These are phyloP conservation scores for Babyrousa celebensis DNA, from an alignment of 2,797 vertebrate species.

Conservation along the genomic window DNA sequence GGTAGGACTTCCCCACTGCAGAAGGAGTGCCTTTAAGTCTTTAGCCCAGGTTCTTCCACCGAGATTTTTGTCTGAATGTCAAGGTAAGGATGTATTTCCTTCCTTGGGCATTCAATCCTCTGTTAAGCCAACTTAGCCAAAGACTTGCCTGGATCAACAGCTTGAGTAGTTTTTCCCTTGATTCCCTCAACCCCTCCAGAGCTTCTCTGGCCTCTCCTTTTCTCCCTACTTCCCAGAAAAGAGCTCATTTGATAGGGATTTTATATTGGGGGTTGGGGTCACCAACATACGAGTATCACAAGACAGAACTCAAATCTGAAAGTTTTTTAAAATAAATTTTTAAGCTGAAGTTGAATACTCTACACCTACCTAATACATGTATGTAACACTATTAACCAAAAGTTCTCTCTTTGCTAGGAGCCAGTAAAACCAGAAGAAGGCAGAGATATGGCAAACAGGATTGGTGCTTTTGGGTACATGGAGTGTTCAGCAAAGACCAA, in stretches of 20 bases:
- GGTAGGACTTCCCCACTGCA: neutral
- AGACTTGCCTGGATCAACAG: neutral
- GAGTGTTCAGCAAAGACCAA: conserved; percentile 99
- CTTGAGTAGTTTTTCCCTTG: neutral
- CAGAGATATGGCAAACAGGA: conserved; percentile 97
- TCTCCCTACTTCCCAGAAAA: neutral
- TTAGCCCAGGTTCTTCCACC: neutral
- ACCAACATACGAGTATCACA: neutral
- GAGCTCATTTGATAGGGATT: neutral
- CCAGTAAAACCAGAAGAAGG: conserved; percentile 98
- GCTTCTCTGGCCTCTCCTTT: neutral
- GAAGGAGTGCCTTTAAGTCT: neutral
- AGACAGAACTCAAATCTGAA: neutral
- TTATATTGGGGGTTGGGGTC: neutral
- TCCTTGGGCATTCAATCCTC: neutral
- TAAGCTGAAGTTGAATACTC: neutral
- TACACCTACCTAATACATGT: neutral
- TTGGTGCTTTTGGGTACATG: conserved; percentile 98
- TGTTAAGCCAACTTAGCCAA: neutral
- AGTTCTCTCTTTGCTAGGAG: conserved; percentile 91
- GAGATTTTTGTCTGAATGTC: neutral
- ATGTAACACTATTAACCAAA: neutral
- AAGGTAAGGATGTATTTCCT: neutral
- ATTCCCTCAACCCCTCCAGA: neutral
- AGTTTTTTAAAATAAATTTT: conserved; percentile 1